phyloP scores from a whole-genome alignment of 2,888 invertebrate species.

The Patella caerulea region DNA sequence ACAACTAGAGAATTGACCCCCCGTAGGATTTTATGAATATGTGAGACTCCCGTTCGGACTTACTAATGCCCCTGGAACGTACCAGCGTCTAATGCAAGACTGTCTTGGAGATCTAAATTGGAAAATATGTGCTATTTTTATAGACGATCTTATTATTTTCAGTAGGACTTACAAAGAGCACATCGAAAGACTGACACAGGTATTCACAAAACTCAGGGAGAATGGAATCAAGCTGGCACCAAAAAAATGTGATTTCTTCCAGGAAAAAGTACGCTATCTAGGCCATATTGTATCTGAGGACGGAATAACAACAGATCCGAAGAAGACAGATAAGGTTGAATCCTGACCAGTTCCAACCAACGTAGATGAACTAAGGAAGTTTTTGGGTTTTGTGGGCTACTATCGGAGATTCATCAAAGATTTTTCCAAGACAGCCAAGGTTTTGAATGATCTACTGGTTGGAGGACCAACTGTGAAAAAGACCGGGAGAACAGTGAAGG shows the following conservation, averaged over 20 bases:
- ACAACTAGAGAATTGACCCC: too few species aligned
- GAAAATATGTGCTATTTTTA: conserved; percentile 9
- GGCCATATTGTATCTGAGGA: conserved; percentile 20
- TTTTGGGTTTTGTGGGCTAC: not conserved
- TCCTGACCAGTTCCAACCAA: conserved; percentile 1
- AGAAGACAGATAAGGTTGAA: conserved; percentile 26
- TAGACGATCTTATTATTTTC: conserved; percentile 12
- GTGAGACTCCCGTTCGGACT: not conserved
- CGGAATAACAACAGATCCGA: conserved; percentile 21
- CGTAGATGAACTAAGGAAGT: not conserved
- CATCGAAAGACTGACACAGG: conserved; percentile 19
- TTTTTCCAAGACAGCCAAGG: conserved; percentile 30
- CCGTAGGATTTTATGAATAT: not conserved
- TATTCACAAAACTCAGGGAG: conserved; percentile 21
- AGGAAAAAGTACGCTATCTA: conserved; percentile 30
- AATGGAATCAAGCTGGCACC: conserved; percentile 30
- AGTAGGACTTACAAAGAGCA: conserved; percentile 26
- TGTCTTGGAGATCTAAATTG: conserved; percentile 32
- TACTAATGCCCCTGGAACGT: not conserved
- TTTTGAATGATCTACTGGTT: conserved; percentile 27
- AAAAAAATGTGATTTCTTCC: conserved; percentile 32
- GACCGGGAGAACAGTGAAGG: conserved; percentile 7
- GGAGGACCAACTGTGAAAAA: conserved; percentile 13
- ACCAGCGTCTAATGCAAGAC: conserved; percentile 15
- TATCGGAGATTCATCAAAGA: not conserved